phyloP scores from a whole-genome alignment of 2,888 invertebrate species.

The Ophion slaviceki region DNA sequence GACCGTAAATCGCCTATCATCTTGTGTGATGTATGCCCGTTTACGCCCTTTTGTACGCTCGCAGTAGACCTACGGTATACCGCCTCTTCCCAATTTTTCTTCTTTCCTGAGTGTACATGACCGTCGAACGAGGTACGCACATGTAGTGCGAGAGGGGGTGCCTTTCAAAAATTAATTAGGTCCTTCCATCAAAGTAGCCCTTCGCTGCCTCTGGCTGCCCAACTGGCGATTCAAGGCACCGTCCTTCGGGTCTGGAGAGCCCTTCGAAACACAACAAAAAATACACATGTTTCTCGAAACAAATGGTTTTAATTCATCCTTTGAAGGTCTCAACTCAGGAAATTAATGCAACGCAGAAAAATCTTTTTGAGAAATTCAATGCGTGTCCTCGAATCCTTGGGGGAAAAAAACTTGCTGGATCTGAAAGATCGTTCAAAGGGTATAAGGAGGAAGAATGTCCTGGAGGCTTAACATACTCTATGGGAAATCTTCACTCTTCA shows the following conservation, averaged over 20 bases:
- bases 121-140: conserved; percentile 27
- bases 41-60: conserved; percentile 18
- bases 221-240: conserved; percentile 33
- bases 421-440: background rate
- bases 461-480: conserved; percentile 39
- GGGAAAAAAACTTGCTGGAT: background rate
- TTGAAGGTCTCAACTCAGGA: background rate
- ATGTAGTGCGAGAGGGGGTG: conserved; percentile 23
- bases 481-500: conserved; percentile 14
- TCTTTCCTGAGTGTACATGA: conserved; percentile 25
- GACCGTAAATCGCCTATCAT: conserved; percentile 2
- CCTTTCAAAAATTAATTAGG: conserved; percentile 65
- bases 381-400: background rate
- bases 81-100: conserved; percentile 17
- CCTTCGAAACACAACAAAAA: background rate
- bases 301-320: conserved; percentile 1
- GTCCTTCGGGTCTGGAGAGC: conserved; percentile 22
- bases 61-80: conserved; percentile 30
- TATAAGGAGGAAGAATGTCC: conserved; percentile 20
- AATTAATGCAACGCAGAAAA: conserved; percentile 27
- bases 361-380: conserved; percentile 8
- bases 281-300: conserved; percentile 11
- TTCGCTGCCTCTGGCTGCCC: conserved; percentile 34
- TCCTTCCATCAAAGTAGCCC: conserved; percentile 65
- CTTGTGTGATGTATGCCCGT: background rate